A percentile compares a stretch with the other conserved stretches of the same genome.
Evolutionary conservation across 2,888 invertebrate species (phyloP).

Genomic region (Drosophila pseudotakahashii): DNA sequence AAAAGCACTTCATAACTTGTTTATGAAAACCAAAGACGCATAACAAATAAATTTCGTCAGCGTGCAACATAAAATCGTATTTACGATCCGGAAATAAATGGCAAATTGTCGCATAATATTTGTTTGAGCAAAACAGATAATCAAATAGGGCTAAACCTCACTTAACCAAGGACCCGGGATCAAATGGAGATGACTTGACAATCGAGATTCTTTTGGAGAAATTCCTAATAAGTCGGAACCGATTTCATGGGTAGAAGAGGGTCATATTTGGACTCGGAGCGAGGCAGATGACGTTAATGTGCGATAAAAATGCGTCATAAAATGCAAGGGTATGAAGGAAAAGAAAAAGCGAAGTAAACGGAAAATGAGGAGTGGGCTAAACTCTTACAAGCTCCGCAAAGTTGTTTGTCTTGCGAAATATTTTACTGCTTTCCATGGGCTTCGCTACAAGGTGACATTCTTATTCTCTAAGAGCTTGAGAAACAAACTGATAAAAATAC

Average conservation of each 20-base stretch:
- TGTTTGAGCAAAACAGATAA: slow-evolving; percentile 52
- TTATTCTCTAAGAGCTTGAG: background rate
- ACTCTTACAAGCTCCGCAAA: slow-evolving; percentile 1
- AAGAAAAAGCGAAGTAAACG: slow-evolving; percentile 7
- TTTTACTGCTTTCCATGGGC: background rate
- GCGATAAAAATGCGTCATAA: slow-evolving; percentile 55
- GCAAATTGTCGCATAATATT: slow-evolving; percentile 69
- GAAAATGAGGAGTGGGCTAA: background rate
- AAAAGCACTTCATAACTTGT: slow-evolving; percentile 56
- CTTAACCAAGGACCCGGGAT: background rate
- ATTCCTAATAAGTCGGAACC: slow-evolving; percentile 30
- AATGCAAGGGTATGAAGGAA: slow-evolving; percentile 33
- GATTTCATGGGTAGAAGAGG: slow-evolving; percentile 2
- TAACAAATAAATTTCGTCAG: slow-evolving; percentile 62
- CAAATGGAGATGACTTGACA: slow-evolving; percentile 55
- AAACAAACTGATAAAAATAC: background rate
- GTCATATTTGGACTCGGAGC: slow-evolving; percentile 1
- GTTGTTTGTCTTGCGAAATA: background rate
- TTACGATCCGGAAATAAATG: slow-evolving; percentile 64
- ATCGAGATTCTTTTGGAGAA: slow-evolving; percentile 55
- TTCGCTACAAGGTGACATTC: background rate
- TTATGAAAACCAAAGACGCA: slow-evolving; percentile 53
- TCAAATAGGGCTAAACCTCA: slow-evolving; percentile 25
- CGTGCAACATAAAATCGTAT: slow-evolving; percentile 63
- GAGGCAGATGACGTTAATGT: slow-evolving; percentile 40